A percentile compares a stretch with the other conserved stretches of the same genome.
These are phyloP conservation scores for Felis chaus DNA, from an alignment of 2,113 vertebrate genomes.

Conservation along the genomic window DNA sequence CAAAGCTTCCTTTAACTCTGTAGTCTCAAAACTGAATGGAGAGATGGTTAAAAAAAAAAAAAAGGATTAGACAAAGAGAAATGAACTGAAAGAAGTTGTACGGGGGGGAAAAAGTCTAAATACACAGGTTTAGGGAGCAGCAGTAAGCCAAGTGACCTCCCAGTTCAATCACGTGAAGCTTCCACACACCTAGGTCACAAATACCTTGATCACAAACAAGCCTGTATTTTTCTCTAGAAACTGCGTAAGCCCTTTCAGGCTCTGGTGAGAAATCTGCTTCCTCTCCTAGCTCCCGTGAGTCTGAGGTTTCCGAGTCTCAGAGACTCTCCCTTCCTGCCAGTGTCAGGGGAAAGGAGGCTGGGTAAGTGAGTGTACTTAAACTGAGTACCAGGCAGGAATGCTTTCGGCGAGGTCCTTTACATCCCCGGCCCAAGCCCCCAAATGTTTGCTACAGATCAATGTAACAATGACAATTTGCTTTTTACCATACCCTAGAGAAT, in stretches of 20 bases:
- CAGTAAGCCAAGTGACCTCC: neutral
- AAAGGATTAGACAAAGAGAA: neutral
- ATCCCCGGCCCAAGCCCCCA: neutral
- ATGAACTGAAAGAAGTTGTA: neutral
- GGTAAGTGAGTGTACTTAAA: neutral
- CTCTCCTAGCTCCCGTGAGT: neutral
- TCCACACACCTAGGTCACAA: neutral
- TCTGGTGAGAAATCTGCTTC: neutral
- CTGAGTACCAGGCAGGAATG: neutral
- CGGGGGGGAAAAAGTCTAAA: neutral
- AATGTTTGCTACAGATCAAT: neutral
- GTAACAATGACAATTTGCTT: neutral
- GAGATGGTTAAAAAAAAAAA: neutral
- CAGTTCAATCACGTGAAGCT: neutral
- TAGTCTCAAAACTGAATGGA: neutral
- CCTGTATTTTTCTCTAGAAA: neutral
- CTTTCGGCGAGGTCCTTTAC: neutral
- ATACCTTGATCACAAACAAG: neutral
- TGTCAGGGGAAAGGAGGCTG: neutral
- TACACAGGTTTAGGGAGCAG: neutral
- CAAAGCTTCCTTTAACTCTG: neutral
- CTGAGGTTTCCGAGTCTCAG: neutral
- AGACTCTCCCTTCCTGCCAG: neutral
- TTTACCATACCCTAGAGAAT: neutral
- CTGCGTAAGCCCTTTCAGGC: neutral